Conservation (phyloP, 2,888 invertebrate species). For the Brachyopa scutellaris region DNA sequence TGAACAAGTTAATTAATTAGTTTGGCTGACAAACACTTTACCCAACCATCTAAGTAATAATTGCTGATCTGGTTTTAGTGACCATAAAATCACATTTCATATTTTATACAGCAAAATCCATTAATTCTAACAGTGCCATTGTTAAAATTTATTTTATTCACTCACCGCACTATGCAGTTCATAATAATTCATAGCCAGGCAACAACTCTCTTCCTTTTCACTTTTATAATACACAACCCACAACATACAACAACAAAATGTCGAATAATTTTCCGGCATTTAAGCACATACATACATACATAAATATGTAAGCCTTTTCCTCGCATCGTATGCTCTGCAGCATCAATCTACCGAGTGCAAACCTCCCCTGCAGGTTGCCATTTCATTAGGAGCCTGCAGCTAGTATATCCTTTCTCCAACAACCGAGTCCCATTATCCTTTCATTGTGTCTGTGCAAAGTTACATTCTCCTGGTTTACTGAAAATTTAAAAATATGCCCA, state of each 20-base stretch:
- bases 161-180: conserved; percentile 7
- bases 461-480: conserved; percentile 39
- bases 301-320: too few relatives aligned
- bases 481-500: neutral
- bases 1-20: neutral
- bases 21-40: neutral
- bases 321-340: conserved; percentile 11
- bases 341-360: neutral
- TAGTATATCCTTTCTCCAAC: neutral
- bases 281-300: conserved; percentile 8
- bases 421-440: neutral
- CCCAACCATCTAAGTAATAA: neutral
- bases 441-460: conserved; percentile 38
- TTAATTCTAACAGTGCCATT: conserved; percentile 4
- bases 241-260: conserved; percentile 24
- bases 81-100: conserved; percentile 7
- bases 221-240: too few relatives aligned
- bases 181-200: conserved; percentile 25
- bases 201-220: neutral
- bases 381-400: conserved; percentile 39
- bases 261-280: conserved; percentile 29
- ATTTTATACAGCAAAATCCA: too few relatives aligned
- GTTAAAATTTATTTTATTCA: conserved; percentile 34
- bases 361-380: conserved; percentile 4
- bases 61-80: neutral